These are phyloP conservation scores for Cottoperca gobio DNA, from an alignment of 2,797 vertebrate species.

Conservation along the genomic window DNA sequence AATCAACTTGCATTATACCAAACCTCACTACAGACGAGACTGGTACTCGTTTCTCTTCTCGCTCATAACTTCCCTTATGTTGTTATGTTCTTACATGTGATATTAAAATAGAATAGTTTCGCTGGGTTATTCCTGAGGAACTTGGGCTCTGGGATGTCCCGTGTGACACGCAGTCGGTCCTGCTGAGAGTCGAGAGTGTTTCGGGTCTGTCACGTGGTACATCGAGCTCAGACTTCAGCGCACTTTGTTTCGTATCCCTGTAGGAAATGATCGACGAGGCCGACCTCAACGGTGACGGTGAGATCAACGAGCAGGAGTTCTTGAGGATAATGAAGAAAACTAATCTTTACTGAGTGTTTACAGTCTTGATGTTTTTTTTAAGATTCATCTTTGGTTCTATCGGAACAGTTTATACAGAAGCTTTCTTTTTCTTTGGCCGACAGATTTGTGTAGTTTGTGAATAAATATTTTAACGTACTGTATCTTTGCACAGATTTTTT, in stretches of 20 bases:
- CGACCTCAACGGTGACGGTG: slow-evolving; percentile 94
- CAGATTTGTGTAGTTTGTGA: slow-evolving; percentile 48
- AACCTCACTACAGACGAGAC: not conserved
- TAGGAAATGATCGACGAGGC: slow-evolving; percentile 99
- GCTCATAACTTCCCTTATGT: not conserved
- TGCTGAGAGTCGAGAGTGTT: not conserved
- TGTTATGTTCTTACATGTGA: not conserved
- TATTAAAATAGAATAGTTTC: not conserved
- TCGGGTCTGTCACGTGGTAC: not conserved
- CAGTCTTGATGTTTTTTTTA: not conserved
- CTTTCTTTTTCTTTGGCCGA: slow-evolving; percentile 7
- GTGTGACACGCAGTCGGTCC: not conserved
- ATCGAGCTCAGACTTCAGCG: not conserved
- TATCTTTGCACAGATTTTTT: slow-evolving; percentile 63
- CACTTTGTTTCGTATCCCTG: slow-evolving; percentile 11
- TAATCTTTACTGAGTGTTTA: slow-evolving; percentile 85
- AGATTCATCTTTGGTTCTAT: slow-evolving; percentile 8
- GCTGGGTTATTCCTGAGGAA: not conserved
- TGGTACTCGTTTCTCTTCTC: not conserved
- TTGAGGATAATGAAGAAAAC: slow-evolving; percentile 97
- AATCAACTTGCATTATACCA: not conserved
- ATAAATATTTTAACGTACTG: slow-evolving; percentile 53
- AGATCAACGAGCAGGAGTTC: slow-evolving; percentile 95
- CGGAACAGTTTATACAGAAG: slow-evolving; percentile 27
- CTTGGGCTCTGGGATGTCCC: not conserved